phyloP scores from a whole-genome alignment of 2,797 vertebrate genomes.

The Oreonectes daqikongensis region DNA sequence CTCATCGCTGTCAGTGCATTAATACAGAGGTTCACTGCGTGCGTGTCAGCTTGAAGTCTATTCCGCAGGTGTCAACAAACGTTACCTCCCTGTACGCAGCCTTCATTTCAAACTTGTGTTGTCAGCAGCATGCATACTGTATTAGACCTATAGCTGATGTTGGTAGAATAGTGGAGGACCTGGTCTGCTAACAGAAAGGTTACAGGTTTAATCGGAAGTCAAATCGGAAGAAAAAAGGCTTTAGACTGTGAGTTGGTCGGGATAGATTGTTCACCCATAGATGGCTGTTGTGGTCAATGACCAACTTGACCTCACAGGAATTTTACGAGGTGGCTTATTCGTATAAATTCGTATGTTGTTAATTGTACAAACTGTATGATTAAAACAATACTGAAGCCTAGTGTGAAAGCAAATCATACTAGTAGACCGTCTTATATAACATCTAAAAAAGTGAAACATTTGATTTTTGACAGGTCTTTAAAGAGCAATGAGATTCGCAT shows the following conservation, averaged over 20 bases:
- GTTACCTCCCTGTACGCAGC: conserved; percentile 62
- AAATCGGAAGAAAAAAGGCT: no score
- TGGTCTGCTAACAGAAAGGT: neutral
- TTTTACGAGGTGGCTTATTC: no score
- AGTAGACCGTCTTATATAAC: neutral
- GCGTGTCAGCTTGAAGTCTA: conserved; percentile 58
- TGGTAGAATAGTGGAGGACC: neutral
- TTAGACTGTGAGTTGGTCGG: neutral
- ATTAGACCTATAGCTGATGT: neutral
- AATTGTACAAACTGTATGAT: no score
- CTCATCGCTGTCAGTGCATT: conserved; percentile 64
- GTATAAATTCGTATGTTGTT: no score
- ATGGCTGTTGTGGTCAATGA: no score
- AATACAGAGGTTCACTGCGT: conserved; percentile 68
- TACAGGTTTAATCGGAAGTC: neutral
- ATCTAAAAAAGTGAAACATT: neutral
- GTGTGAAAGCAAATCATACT: no score
- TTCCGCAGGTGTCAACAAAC: conserved; percentile 63
- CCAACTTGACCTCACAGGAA: no score
- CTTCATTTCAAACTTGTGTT: neutral
- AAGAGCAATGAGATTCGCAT: conserved; percentile 52
- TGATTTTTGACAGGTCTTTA: conserved; percentile 43
- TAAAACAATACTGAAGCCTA: no score
- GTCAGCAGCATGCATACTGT: neutral
- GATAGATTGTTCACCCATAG: no score